A percentile compares a stretch with the other conserved stretches of the same genome.
Evolutionary conservation across 2,113 vertebrate genomes (phyloP).

Genomic region (Ophthalmolycus amberensis): DNA sequence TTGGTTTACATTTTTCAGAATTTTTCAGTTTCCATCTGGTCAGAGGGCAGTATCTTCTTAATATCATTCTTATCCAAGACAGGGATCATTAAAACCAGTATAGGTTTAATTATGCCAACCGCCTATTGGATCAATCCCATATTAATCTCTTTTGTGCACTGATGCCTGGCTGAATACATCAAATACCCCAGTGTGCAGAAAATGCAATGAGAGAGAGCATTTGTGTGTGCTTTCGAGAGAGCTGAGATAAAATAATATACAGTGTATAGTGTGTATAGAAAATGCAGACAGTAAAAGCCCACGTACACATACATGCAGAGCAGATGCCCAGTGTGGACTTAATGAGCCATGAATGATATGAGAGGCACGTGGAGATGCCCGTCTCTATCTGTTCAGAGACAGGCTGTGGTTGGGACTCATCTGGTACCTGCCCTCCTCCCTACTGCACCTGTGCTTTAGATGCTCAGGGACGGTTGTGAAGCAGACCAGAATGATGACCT

Average conservation of each 20-base stretch:
- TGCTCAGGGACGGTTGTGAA: constrained; percentile 55
- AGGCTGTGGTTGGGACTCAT: constrained; percentile 70
- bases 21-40: not conserved
- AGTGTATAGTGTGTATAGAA: constrained; percentile 10
- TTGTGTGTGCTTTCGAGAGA: not conserved
- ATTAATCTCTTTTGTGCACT: not conserved
- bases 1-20: not conserved
- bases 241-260: not conserved
- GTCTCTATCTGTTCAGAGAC: constrained; percentile 57
- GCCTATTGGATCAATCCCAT: not conserved
- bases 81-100: not conserved
- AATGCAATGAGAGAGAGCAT: not conserved
- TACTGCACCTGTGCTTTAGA: constrained; percentile 69
- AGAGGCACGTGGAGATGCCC: constrained; percentile 67
- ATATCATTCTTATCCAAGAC: not conserved
- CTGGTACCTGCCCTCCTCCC: constrained; percentile 66
- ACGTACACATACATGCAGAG: constrained; percentile 42
- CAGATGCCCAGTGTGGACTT: constrained; percentile 75
- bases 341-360: constrained; percentile 82
- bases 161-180: not conserved
- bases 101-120: not conserved
- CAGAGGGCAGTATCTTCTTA: not conserved
- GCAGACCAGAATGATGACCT: constrained; percentile 48
- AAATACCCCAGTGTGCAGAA: constrained; percentile 1
- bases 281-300: constrained; percentile 29